These are phyloP conservation scores for Callimorpha dominula DNA, from an alignment of 2,888 invertebrate species.

Conservation along the genomic window DNA sequence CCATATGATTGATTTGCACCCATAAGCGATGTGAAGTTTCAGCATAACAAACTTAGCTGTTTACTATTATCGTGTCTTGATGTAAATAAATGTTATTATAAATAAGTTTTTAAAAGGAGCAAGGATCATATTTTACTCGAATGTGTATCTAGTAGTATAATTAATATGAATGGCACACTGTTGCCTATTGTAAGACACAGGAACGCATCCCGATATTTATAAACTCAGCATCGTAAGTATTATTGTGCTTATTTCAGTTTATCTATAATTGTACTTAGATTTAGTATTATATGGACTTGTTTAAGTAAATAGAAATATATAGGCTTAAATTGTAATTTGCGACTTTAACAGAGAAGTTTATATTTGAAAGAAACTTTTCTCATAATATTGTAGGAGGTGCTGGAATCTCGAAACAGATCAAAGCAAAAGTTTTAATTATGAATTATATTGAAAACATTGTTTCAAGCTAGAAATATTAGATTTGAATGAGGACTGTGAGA, in stretches of 20 bases:
- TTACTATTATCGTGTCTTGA: conserved; percentile 36
- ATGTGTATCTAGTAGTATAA: conserved; percentile 34
- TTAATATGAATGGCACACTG: conserved; percentile 23
- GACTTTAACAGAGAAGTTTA: conserved; percentile 17
- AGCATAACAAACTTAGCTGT: conserved; percentile 41
- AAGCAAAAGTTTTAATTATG: conserved; percentile 18
- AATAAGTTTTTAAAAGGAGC: conserved; percentile 27
- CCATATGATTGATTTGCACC: not conserved
- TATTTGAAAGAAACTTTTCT: not conserved
- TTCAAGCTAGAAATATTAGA: conserved; percentile 20
- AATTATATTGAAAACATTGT: conserved; percentile 14
- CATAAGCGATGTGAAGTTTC: conserved; percentile 9
- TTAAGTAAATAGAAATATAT: conserved; percentile 17
- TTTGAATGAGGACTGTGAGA: conserved; percentile 40
- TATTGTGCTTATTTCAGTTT: conserved; percentile 33
- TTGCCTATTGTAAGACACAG: conserved; percentile 28
- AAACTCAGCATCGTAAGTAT: conserved; percentile 32
- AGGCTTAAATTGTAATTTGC: conserved; percentile 13
- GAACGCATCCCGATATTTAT: conserved; percentile 19
- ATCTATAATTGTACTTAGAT: conserved; percentile 21
- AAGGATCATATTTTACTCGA: conserved; percentile 32
- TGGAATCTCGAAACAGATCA: conserved; percentile 28
- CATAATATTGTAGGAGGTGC: conserved; percentile 23
- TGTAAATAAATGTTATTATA: conserved; percentile 35
- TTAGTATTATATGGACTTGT: conserved; percentile 34